Percentiles rank a stretch among this genome's conserved stretches.
Conservation (phyloP, 2,797 vertebrate species). For the Anomalospiza imberbis region DNA sequence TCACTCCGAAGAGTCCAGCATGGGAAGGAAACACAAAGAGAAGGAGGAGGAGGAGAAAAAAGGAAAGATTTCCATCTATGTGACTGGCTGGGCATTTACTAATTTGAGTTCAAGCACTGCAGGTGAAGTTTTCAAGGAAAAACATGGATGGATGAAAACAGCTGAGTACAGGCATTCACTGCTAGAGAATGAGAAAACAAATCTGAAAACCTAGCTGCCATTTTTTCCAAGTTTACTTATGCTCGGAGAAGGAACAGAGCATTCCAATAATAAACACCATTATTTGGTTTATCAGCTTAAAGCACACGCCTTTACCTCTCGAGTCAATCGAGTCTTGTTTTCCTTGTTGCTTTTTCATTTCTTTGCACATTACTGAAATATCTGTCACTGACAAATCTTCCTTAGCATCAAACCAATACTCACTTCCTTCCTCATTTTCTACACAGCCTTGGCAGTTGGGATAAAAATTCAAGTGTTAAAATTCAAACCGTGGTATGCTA, state of each 20-base stretch:
- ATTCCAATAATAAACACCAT: neutral
- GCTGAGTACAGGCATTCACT: neutral
- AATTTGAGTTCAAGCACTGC: neutral
- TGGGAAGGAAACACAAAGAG: neutral
- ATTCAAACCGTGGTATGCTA: neutral
- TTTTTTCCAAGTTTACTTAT: neutral
- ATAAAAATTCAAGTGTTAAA: constrained; percentile 8
- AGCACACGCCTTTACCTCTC: neutral
- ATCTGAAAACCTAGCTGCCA: neutral
- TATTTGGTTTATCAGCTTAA: neutral
- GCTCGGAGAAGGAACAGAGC: neutral
- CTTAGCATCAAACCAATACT: constrained; percentile 73
- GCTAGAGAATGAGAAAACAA: neutral
- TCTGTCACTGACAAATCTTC: constrained; percentile 49
- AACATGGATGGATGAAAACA: neutral
- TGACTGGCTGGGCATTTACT: neutral
- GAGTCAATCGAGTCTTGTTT: neutral
- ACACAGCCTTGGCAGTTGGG: constrained; percentile 28
- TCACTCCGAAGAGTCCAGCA: neutral
- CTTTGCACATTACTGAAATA: neutral
- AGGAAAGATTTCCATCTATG: neutral
- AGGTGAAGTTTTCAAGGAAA: neutral
- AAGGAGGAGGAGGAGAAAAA: neutral
- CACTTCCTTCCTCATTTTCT: constrained; percentile 31
- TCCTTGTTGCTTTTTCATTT: neutral